These are phyloP conservation scores for Acomys russatus DNA, from an alignment of 2,797 vertebrate genomes.

Conservation along the genomic window DNA sequence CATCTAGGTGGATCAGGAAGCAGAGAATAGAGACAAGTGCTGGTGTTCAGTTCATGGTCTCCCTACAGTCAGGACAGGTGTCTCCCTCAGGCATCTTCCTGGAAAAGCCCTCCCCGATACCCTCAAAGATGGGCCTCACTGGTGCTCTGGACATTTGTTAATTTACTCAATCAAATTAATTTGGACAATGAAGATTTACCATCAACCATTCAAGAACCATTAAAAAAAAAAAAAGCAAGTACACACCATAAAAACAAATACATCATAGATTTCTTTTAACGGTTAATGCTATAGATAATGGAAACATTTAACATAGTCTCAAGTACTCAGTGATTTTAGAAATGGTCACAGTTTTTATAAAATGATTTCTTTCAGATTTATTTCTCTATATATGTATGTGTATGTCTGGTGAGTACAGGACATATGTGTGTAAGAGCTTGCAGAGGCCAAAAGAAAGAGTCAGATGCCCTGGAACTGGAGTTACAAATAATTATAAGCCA, in stretches of 20 bases:
- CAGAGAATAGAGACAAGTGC: background rate
- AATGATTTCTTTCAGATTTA: slow-evolving; percentile 5
- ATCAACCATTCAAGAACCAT: background rate
- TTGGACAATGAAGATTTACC: background rate
- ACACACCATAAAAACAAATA: background rate
- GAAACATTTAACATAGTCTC: background rate
- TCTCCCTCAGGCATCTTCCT: background rate
- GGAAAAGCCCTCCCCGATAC: background rate
- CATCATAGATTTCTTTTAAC: background rate
- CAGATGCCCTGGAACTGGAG: background rate
- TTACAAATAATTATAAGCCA: background rate
- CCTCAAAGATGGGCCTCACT: background rate
- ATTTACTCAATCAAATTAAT: background rate
- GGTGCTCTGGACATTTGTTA: background rate
- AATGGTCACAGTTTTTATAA: slow-evolving; percentile 10
- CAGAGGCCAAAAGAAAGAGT: background rate
- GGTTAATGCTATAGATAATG: background rate
- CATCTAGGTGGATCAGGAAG: background rate
- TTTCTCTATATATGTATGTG: background rate
- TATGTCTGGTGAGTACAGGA: background rate
- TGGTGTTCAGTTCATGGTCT: too few relatives aligned
- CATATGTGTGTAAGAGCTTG: background rate
- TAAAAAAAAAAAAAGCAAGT: background rate
- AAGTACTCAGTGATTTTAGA: slow-evolving; percentile 14
- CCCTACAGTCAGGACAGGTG: background rate